phyloP scores from a whole-genome alignment of 23 tunicate species.

The Pegea sp. region DNA sequence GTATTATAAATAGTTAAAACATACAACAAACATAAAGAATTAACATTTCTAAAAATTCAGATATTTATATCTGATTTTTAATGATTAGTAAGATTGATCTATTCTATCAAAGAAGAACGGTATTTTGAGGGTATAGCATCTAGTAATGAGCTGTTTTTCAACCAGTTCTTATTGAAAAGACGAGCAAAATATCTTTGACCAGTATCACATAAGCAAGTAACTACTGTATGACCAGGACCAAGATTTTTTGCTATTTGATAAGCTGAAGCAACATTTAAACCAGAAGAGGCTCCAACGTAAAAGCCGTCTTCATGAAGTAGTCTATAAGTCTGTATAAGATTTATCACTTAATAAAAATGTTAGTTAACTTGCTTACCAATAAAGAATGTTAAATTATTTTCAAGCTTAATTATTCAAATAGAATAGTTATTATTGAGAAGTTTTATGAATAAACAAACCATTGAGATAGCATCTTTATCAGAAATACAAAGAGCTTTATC shows the following conservation, averaged over 20 bases:
- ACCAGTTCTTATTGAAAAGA: constrained; percentile 54
- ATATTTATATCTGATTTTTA: too few species aligned
- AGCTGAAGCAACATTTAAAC: constrained; percentile 76
- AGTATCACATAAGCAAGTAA: constrained; percentile 85
- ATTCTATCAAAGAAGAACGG: constrained; percentile 21
- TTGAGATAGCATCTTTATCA: constrained; percentile 73
- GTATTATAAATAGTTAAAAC: too few species aligned
- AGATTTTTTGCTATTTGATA: constrained; percentile 39
- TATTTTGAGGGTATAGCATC: constrained; percentile 36
- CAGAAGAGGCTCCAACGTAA: constrained; percentile 90
- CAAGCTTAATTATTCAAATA: too few species aligned
- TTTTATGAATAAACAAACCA: constrained; percentile 36
- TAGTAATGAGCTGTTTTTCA: constrained; percentile 37
- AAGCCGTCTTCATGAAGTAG: constrained; percentile 90
- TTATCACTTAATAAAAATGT: neutral
- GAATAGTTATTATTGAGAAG: too few species aligned
- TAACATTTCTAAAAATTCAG: too few species aligned
- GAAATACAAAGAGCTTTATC: constrained; percentile 76
- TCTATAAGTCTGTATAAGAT: constrained; percentile 50
- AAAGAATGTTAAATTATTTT: too few species aligned
- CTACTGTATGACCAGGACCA: constrained; percentile 87
- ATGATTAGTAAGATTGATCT: too few species aligned
- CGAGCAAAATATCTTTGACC: constrained; percentile 89
- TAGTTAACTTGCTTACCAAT: too few species aligned
- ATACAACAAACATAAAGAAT: too few species aligned